Conservation (phyloP, 2,888 invertebrate species). For the Herminia tarsipennalis region DNA sequence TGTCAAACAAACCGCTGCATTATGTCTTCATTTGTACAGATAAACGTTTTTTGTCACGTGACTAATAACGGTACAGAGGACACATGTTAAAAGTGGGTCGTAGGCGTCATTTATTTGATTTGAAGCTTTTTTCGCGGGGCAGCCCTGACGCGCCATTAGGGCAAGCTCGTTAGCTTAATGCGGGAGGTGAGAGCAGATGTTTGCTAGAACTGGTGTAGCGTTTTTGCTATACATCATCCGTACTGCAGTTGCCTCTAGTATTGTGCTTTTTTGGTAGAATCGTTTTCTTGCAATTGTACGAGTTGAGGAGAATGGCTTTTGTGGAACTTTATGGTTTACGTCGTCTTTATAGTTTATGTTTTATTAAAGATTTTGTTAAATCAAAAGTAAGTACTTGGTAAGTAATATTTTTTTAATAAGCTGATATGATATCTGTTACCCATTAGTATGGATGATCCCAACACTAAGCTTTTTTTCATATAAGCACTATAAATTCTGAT, state of each 20-base stretch:
- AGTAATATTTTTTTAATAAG: no score
- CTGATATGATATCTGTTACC: no score
- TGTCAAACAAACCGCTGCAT: constrained; percentile 48
- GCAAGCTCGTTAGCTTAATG: constrained; percentile 82
- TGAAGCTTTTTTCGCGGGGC: constrained; percentile 68
- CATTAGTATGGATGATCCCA: no score
- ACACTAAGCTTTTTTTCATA: no score
- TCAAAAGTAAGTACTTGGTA: no score
- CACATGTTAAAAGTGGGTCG: constrained; percentile 72
- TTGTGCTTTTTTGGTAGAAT: constrained; percentile 51
- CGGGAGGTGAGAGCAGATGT: constrained; percentile 79
- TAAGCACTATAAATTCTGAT: no score
- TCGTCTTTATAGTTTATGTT: not conserved
- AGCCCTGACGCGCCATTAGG: constrained; percentile 79
- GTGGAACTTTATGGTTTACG: constrained; percentile 1
- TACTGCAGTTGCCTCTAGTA: constrained; percentile 62
- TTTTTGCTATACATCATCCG: constrained; percentile 78
- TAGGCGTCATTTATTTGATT: constrained; percentile 76
- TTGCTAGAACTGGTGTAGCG: constrained; percentile 56
- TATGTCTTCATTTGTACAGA: constrained; percentile 64
- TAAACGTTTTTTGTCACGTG: constrained; percentile 71
- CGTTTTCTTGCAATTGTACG: constrained; percentile 42
- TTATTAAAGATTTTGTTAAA: no score
- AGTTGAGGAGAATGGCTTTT: constrained; percentile 37
- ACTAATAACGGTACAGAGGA: constrained; percentile 66